Percentiles rank a stretch among this genome's conserved stretches.
Evolutionary conservation across 2,113 vertebrate genomes (phyloP).

Genomic region (Lanius collurio): DNA sequence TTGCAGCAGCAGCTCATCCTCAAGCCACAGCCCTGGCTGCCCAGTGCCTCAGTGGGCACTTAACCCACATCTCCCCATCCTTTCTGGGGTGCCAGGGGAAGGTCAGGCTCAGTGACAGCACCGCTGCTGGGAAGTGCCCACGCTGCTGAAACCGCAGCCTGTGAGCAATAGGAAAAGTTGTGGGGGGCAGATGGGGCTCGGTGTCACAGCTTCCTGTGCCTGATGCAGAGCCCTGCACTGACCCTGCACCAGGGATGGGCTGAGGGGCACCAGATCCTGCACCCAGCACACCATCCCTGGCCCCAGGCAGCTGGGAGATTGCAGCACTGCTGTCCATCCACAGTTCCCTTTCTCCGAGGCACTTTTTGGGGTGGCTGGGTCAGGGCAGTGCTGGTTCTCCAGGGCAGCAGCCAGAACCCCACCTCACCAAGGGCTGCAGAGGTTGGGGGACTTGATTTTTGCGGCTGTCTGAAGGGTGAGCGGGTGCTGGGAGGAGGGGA

Average conservation of each 20-base stretch:
- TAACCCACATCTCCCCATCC: not conserved
- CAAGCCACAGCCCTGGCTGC: not conserved
- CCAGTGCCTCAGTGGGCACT: accelerated
- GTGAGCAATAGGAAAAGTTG: not conserved
- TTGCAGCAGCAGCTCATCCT: not conserved
- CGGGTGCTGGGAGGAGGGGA: not conserved
- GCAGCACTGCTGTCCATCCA: not conserved
- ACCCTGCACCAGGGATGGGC: accelerated
- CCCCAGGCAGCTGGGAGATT: not conserved
- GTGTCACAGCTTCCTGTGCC: not conserved
- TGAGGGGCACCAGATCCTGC: not conserved
- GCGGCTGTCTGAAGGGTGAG: not conserved
- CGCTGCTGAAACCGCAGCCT: not conserved
- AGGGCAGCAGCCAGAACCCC: not conserved
- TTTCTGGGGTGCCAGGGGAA: not conserved
- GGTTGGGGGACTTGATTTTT: not conserved
- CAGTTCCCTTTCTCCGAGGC: not conserved
- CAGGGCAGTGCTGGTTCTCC: not conserved
- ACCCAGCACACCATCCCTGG: accelerated
- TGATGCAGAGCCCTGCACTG: not conserved
- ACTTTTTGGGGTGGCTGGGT: accelerated
- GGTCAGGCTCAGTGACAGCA: not conserved
- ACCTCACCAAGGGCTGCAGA: not conserved
- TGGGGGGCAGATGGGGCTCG: not conserved
- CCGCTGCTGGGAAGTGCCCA: not conserved